Conservation (phyloP, 2,888 invertebrate species). For the Ligdia adustata region DNA sequence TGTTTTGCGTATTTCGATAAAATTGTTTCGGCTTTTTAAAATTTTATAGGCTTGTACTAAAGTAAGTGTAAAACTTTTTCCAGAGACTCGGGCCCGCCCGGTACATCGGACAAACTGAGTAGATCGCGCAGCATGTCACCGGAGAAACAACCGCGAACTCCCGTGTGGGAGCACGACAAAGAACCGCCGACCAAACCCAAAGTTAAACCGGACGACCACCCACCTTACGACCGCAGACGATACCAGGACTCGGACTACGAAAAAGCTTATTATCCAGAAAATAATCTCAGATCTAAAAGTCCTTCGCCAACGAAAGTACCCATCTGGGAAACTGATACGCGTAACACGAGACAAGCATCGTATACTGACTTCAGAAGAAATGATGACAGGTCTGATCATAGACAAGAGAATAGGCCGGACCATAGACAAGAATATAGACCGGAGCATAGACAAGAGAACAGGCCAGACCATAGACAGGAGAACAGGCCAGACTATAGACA, state of each 20-base stretch:
- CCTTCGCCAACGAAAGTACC: conserved; percentile 23
- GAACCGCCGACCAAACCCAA: conserved; percentile 5
- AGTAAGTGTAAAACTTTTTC: too few species aligned
- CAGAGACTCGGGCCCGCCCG: conserved; percentile 57
- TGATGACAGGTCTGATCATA: conserved; percentile 27
- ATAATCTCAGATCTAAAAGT: conserved; percentile 26
- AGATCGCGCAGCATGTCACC: conserved; percentile 62
- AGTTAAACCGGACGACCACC: conserved; percentile 20
- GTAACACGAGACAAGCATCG: conserved; percentile 6
- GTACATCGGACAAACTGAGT: conserved; percentile 48
- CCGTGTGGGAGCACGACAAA: conserved; percentile 34
- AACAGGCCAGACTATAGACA: conserved; percentile 27
- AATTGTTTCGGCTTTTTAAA: too few species aligned
- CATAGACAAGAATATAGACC: neutral
- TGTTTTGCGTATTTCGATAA: too few species aligned
- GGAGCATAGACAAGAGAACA: neutral
- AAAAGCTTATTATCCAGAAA: conserved; percentile 21
- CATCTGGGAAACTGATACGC: conserved; percentile 24
- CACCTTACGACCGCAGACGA: conserved; percentile 22
- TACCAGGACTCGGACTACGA: conserved; percentile 25
- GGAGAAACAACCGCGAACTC: conserved; percentile 46
- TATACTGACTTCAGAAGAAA: conserved; percentile 19
- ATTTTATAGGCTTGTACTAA: too few species aligned
- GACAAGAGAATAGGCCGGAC: conserved; percentile 14
- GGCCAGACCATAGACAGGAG: conserved; percentile 24